Conservation (phyloP, 2,113 vertebrate genomes). For the Pyrgilauda ruficollis region DNA sequence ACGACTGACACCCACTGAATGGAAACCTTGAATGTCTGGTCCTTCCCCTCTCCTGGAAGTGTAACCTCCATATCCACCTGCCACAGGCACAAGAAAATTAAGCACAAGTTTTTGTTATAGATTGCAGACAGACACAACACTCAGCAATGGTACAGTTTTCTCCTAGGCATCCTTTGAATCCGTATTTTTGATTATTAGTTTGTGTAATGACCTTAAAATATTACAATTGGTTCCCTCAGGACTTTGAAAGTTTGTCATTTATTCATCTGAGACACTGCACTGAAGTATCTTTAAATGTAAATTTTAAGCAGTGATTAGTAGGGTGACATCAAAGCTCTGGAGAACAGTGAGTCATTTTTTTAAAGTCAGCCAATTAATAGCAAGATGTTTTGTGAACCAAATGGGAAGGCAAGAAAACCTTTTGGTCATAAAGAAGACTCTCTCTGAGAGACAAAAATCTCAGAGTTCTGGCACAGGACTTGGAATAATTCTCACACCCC, state of each 20-base stretch:
- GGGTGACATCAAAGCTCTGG: neutral
- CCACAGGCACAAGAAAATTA: neutral
- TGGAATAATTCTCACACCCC: neutral
- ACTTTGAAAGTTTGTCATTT: slow-evolving; percentile 19
- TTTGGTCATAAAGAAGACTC: neutral
- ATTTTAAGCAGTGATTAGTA: slow-evolving; percentile 7
- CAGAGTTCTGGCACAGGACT: neutral
- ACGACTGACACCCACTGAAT: slow-evolving; percentile 99
- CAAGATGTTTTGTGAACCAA: neutral
- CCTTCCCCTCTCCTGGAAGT: slow-evolving; percentile 95
- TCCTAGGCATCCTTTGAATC: neutral
- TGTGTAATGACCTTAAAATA: neutral
- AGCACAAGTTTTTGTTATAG: neutral
- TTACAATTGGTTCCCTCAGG: neutral
- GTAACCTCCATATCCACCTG: slow-evolving; percentile 99
- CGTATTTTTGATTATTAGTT: neutral
- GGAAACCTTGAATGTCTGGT: slow-evolving; percentile 98
- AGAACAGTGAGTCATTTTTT: neutral
- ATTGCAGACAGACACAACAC: neutral
- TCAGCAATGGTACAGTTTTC: neutral
- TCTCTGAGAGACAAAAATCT: neutral
- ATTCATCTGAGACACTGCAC: neutral
- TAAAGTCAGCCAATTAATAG: neutral
- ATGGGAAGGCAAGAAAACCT: neutral
- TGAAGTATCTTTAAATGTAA: neutral